Evolutionary conservation across 2,888 invertebrate species (phyloP), one percentile per base, ranked within the genome.

Genomic region (Drosophila phalerata): DNA sequence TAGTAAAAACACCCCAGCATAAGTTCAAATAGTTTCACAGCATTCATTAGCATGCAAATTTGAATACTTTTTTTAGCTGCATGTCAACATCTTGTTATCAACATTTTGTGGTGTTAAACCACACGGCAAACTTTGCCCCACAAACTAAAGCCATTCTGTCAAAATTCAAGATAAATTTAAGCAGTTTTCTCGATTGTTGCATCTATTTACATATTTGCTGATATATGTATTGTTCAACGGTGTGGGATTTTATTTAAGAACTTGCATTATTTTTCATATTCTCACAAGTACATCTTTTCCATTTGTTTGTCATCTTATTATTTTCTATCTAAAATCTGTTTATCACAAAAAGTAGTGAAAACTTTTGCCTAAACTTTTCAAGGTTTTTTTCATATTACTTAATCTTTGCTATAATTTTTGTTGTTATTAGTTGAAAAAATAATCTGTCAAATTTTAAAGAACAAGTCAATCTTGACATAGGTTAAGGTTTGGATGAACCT

Each of bases 21-120:
- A 43, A 62, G 62, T 51, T 66, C 40, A 60, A 52, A 66, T 61
- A 66, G 45, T 57, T 65, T 78, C 61, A 67, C 64, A 78, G 57
- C 70, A 79, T 79, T 76, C 72, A 77, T 77, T 71, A 68, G 72
- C 57, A 79, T 79, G 70, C 75, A 79, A 79, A 79, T 77, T 79
- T 69, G 43, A 63, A 47, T 55, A 69, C 37, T 73, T 76, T 73
- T 76, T 69, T 73, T 19, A 71, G 65, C 45, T 65, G 42, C 22
- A 43, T 42, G 25, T 72, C 37, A 55, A 55, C n/a, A 22, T 32
- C 43, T 15, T n/a, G 51, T 51, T 69, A 53, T 58, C 53, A 38
- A 28, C 47, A 42, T 42, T 51, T 47, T 53, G 37, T 5, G 30
- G 45, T 56, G 49, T 34, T 15, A 51, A 47, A 45, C 53, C 22